These are phyloP conservation scores for Champsocephalus gunnari DNA, from an alignment of 2,797 vertebrate genomes.

Conservation along the genomic window DNA sequence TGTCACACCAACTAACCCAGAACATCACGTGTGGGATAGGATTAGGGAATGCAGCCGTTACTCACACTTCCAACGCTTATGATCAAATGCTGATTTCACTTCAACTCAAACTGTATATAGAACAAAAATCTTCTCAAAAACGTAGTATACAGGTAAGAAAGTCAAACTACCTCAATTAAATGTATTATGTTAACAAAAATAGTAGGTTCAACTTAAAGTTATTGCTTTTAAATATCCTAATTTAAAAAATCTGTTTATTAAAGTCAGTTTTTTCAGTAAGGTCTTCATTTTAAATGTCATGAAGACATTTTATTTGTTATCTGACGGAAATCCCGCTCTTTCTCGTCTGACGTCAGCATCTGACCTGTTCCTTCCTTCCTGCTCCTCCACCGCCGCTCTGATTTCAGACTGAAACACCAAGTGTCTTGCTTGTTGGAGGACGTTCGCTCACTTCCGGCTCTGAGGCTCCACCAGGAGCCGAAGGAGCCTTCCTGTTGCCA, in stretches of 20 bases:
- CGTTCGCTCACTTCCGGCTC: slow-evolving; percentile 69
- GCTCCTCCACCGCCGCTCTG: neutral
- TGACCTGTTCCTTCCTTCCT: neutral
- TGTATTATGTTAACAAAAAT: no score
- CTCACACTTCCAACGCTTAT: neutral
- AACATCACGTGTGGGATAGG: neutral
- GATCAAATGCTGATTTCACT: neutral
- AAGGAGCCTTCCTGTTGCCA: slow-evolving; percentile 71
- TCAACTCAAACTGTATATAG: neutral
- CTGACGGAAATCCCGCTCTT: neutral
- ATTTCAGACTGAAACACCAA: slow-evolving; percentile 14
- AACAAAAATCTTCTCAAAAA: neutral
- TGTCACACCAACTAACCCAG: no score
- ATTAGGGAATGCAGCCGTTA: neutral
- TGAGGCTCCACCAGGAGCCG: slow-evolving; percentile 31
- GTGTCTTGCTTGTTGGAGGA: slow-evolving; percentile 49
- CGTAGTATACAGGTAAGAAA: neutral
- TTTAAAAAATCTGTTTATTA: no score
- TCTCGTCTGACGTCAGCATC: neutral
- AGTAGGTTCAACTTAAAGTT: neutral
- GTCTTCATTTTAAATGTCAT: neutral
- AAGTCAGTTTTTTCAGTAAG: no score
- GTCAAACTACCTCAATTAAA: neutral
- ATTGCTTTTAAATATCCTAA: no score
- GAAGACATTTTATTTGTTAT: neutral